phyloP scores from a whole-genome alignment of 2,888 invertebrate species.

The Dorcus hopei region DNA sequence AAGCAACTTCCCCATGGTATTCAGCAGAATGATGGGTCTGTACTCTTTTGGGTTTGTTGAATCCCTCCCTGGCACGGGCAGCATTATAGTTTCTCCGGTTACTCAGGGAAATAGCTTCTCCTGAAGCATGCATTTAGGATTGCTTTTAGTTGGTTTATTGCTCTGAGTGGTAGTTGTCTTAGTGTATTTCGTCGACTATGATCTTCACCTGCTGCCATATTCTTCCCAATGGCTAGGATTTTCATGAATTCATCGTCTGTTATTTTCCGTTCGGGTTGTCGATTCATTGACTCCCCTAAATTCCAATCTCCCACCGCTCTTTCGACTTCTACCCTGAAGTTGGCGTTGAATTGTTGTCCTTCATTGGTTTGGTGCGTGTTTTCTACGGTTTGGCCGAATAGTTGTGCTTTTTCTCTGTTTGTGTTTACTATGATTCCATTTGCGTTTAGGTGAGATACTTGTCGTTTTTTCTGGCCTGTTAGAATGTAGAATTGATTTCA shows the following conservation, averaged over 20 bases:
- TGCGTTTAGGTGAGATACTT: conserved; percentile 6
- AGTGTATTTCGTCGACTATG: background rate
- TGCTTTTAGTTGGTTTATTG: no score
- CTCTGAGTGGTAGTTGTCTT: background rate
- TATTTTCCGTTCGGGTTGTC: background rate
- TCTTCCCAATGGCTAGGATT: no score
- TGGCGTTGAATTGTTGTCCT: conserved; percentile 10
- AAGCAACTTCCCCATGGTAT: conserved; percentile 24
- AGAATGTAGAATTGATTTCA: background rate
- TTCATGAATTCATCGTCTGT: no score
- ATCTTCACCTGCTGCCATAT: no score
- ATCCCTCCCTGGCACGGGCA: background rate
- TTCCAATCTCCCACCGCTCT: conserved; percentile 5
- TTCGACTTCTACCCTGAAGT: conserved; percentile 6
- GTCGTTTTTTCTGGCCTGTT: background rate
- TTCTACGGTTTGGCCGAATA: background rate
- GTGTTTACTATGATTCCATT: conserved; percentile 5
- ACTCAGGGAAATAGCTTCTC: no score
- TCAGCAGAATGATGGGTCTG: conserved; percentile 31
- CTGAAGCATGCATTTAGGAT: no score
- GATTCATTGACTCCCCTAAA: no score
- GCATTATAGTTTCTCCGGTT: conserved; percentile 12
- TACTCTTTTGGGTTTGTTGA: conserved; percentile 20
- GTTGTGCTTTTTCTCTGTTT: conserved; percentile 10
- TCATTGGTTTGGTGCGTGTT: background rate